These are phyloP conservation scores for Tiphia femorata DNA, from an alignment of 2,888 invertebrate genomes.

Conservation along the genomic window DNA sequence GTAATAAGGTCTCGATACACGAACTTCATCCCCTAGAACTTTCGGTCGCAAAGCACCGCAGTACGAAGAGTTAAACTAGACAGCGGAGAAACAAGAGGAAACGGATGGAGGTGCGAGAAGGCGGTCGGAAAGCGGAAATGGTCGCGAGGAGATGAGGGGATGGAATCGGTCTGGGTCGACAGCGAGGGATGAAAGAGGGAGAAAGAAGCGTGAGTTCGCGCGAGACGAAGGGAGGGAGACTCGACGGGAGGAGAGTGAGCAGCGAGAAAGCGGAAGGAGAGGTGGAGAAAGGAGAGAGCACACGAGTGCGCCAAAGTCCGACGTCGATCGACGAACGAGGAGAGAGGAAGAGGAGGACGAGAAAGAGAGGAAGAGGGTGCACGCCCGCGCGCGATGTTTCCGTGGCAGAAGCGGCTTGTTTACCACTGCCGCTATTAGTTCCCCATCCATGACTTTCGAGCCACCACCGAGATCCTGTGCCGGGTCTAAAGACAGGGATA, in stretches of 20 bases:
- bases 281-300: too few species aligned
- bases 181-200: constrained; percentile 6
- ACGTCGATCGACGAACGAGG: constrained; percentile 22
- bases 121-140: constrained; percentile 34
- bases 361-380: constrained; percentile 11
- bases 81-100: constrained; percentile 8
- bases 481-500: constrained; percentile 54
- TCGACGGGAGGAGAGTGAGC: constrained; percentile 25
- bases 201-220: constrained; percentile 2
- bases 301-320: too few species aligned
- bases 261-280: constrained; percentile 32
- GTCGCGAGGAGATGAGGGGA: constrained; percentile 12
- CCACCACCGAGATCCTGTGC: constrained; percentile 28
- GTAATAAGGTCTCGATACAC: too few species aligned
- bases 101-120: constrained; percentile 18
- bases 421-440: constrained; percentile 60
- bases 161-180: not conserved
- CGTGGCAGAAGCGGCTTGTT: constrained; percentile 57
- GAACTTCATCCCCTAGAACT: too few species aligned
- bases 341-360: constrained; percentile 14
- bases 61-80: constrained; percentile 11
- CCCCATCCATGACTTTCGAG: constrained; percentile 34
- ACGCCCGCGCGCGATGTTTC: constrained; percentile 44
- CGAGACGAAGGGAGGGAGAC: not conserved
- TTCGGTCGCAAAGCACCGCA: too few species aligned